Evolutionary conservation across 2,888 invertebrate species (phyloP), one percentile per base, ranked within the genome.

Genomic region (Apodemia duryi): DNA sequence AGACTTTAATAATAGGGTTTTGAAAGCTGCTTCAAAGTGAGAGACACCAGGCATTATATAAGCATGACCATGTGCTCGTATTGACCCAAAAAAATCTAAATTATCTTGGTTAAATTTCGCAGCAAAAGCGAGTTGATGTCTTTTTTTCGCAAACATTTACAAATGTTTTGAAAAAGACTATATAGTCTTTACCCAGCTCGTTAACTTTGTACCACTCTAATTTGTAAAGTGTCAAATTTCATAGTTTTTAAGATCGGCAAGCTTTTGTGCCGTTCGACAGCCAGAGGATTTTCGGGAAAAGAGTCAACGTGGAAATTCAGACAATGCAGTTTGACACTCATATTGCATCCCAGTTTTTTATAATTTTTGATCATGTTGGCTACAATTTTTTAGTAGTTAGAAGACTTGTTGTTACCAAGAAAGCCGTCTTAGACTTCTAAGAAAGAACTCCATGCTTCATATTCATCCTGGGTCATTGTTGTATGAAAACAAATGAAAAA

Each of bases 81-180:
- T 21, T 21, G 21, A 21, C 21, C 21, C 67, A 67, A 61, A 65
- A 38, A 41, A 41, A 28, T 35, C 11, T 35, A 46, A 63, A 38
- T 28, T 51, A 21, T 21, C 21, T 21, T 21, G 21, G 21, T 21
- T 21, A 21, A 21, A 21, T 21, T 21, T 21, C 21, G 21, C 21
- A 21, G 21, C 21, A 21, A 21, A 21, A 21, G 21, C 21, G 21
- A 21, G 21, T 21, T 21, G 21, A 21, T 21, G 21, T 21, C 21
- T 21, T 21, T 21, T 21, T 21, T 21, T 21, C 21, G 21, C 21
- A 21, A 21, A 21, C 21, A 21, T 21, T 21, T 21, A 21, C 21
- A 21, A 21, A 21, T 21, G 21, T 21, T 21, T 21, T 21, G 21
- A 21, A 21, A 21, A 21, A 21, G 21, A 21, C 21, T 21, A 1